These are phyloP conservation scores for Escarpia spicata DNA, from an alignment of 2,888 invertebrate genomes.

Conservation along the genomic window DNA sequence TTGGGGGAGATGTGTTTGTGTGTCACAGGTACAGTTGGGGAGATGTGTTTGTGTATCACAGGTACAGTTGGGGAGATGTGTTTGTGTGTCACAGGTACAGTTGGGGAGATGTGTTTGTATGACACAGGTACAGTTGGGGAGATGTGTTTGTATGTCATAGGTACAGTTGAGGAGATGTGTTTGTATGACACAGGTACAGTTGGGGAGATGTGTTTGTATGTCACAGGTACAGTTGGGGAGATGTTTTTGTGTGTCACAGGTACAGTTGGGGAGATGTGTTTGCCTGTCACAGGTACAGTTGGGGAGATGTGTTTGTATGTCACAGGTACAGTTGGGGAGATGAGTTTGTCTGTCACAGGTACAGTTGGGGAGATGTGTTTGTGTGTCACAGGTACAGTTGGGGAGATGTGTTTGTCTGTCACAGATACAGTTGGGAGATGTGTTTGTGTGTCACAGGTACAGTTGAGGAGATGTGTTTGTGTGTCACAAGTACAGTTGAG, in stretches of 20 bases:
- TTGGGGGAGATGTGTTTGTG: background rate
- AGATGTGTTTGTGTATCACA: background rate
- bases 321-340: background rate
- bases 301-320: background rate
- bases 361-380: background rate
- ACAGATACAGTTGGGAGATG: background rate
- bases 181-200: background rate
- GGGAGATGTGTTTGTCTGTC: background rate
- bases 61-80: background rate
- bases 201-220: background rate
- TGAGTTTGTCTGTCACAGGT: background rate
- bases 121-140: background rate
- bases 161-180: background rate
- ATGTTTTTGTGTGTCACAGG: background rate
- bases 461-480: background rate
- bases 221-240: background rate
- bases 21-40: too few relatives aligned
- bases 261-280: background rate
- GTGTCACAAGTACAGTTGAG: background rate
- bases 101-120: background rate
- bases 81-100: too few relatives aligned
- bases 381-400: too few relatives aligned
- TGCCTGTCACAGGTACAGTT: too few relatives aligned
- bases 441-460: background rate
- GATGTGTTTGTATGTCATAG: background rate